A percentile compares a stretch with the other conserved stretches of the same genome.
phyloP scores from a whole-genome alignment of 2,113 vertebrate genomes.

The Ciconia boyciana region DNA sequence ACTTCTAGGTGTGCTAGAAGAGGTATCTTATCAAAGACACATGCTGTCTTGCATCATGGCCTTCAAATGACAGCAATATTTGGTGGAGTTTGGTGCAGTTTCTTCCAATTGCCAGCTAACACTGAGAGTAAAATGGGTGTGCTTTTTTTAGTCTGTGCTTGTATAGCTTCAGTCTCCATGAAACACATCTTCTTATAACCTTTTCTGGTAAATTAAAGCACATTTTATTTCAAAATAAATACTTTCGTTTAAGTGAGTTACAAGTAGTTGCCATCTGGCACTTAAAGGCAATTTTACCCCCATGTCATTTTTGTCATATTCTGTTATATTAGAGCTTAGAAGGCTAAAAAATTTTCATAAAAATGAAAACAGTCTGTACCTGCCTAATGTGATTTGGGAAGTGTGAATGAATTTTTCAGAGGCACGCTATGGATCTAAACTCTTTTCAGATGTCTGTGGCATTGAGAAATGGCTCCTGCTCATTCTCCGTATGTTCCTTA shows the following conservation, averaged over 20 bases:
- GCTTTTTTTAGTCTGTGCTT: neutral
- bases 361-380: neutral
- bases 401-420: neutral
- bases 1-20: neutral
- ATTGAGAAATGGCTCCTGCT: neutral
- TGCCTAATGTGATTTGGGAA: neutral
- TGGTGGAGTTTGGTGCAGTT: neutral
- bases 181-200: neutral
- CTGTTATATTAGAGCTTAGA: neutral
- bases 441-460: neutral
- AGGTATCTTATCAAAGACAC: too few relatives aligned
- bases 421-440: neutral
- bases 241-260: neutral
- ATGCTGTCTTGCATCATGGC: fast-evolving
- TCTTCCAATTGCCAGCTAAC: fast-evolving
- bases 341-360: neutral
- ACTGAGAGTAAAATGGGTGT: fast-evolving
- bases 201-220: neutral
- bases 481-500: neutral
- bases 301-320: neutral
- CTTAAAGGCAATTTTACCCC: neutral
- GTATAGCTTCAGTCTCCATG: neutral
- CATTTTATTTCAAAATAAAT: neutral
- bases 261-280: neutral
- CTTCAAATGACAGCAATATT: neutral